Percentiles rank a stretch among this genome's conserved stretches.
phyloP scores from a whole-genome alignment of 1,140 invertebrate species.

The Aphidius ervi region DNA sequence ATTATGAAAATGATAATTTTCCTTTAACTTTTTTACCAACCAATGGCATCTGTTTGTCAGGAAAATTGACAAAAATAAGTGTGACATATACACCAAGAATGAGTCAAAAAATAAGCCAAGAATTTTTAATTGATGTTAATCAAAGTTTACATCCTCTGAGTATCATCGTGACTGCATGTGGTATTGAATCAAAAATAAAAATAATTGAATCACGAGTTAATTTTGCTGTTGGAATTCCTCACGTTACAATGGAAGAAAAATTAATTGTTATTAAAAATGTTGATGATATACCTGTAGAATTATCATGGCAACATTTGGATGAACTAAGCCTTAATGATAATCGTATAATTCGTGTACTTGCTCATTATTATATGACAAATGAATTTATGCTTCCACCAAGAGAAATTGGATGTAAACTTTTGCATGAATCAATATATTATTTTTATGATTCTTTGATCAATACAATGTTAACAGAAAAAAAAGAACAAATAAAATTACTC shows the following conservation, averaged over 20 bases:
- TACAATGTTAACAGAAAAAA: conserved; percentile 21
- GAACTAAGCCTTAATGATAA: conserved; percentile 36
- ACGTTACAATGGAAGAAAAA: conserved; percentile 29
- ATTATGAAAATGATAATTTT: conserved; percentile 23
- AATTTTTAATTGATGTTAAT: conserved; percentile 35
- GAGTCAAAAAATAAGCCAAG: conserved; percentile 30
- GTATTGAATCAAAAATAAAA: conserved; percentile 39
- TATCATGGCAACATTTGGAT: conserved; percentile 50
- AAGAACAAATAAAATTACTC: background rate
- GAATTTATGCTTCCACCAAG: conserved; percentile 38
- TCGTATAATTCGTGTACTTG: conserved; percentile 29
- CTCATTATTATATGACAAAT: conserved; percentile 35
- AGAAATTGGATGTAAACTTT: conserved; percentile 24
- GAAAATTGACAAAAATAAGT: conserved; percentile 25
- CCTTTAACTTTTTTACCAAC: conserved; percentile 29
- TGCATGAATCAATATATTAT: conserved; percentile 28
- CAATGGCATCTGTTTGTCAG: conserved; percentile 22
- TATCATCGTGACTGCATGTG: conserved; percentile 39
- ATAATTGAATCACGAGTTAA: conserved; percentile 34
- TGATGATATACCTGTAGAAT: conserved; percentile 41
- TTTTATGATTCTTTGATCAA: conserved; percentile 34
- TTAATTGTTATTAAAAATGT: conserved; percentile 44
- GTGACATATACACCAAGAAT: conserved; percentile 35
- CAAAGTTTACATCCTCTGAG: conserved; percentile 25
- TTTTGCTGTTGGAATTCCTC: conserved; percentile 44